Evolutionary conservation across 2,797 vertebrate genomes (phyloP).

Genomic region (Garrulus glandarius): DNA sequence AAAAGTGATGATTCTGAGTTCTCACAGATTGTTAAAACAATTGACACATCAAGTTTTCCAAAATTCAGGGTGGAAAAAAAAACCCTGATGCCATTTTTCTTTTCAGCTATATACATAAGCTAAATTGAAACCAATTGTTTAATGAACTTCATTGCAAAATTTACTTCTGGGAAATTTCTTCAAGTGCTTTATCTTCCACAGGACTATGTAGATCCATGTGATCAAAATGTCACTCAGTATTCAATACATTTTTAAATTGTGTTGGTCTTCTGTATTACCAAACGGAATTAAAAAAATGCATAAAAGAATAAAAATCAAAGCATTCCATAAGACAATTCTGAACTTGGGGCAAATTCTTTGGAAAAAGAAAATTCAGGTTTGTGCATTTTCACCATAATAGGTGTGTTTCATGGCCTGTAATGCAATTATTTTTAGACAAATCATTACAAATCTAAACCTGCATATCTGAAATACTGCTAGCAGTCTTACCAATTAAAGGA

Average conservation of each 20-base stretch:
- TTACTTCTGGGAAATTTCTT: neutral
- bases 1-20: neutral
- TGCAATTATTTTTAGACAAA: neutral
- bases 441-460: neutral
- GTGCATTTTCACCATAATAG: neutral
- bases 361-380: neutral
- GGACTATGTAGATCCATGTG: neutral
- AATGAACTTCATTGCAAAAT: neutral
- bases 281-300: neutral
- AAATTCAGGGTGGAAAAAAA: neutral
- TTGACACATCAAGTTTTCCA: neutral
- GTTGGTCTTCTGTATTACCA: neutral
- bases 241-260: neutral
- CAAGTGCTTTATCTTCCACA: neutral
- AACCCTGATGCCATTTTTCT: accelerated
- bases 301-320: neutral
- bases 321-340: neutral
- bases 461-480: neutral
- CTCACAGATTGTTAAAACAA: neutral
- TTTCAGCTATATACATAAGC: neutral
- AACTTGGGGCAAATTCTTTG: neutral
- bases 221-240: neutral
- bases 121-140: neutral
- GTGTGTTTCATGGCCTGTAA: neutral
- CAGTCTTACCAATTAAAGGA: constrained; percentile 85